Evolutionary conservation across 37 sponge, comb jelly and placozoan genomes (phyloP).

Genomic region (Hormiphora californensis): DNA sequence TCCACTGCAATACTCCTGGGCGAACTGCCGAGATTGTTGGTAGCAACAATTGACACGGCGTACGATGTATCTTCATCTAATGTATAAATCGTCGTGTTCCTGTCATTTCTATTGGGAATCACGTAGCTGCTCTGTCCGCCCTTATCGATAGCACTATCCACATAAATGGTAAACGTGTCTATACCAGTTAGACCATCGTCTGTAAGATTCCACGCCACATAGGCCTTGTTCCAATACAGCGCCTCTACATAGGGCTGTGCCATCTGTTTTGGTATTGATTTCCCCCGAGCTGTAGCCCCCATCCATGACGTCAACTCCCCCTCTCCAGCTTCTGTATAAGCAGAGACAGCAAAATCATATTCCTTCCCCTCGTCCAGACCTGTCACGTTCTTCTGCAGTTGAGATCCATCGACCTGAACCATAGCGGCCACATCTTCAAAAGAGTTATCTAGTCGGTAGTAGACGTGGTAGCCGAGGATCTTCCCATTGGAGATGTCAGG

Average conservation of each 20-base stretch:
- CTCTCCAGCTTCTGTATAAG: slow-evolving; percentile 19
- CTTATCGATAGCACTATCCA: slow-evolving; percentile 8
- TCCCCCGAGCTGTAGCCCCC: not conserved
- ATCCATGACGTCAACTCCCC: slow-evolving; percentile 4
- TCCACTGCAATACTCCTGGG: not conserved
- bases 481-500: slow-evolving; percentile 14
- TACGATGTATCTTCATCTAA: slow-evolving; percentile 13
- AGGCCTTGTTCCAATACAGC: not conserved
- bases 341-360: slow-evolving; percentile 12
- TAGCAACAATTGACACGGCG: slow-evolving; percentile 9
- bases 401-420: not conserved
- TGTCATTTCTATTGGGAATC: slow-evolving; percentile 30
- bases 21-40: slow-evolving; percentile 1
- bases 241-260: not conserved
- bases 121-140: slow-evolving; percentile 22
- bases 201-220: slow-evolving; percentile 10
- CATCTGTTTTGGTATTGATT: slow-evolving; percentile 7
- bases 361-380: not conserved
- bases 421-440: not conserved
- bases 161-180: slow-evolving; percentile 34
- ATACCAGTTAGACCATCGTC: slow-evolving; percentile 48
- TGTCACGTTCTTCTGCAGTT: slow-evolving; percentile 16
- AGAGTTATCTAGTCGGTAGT: not conserved
- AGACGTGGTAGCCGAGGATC: not conserved
- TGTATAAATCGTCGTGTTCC: not conserved